These are phyloP conservation scores for Rhorus exstirpatorius DNA, from an alignment of 2,888 invertebrate genomes.

Conservation along the genomic window DNA sequence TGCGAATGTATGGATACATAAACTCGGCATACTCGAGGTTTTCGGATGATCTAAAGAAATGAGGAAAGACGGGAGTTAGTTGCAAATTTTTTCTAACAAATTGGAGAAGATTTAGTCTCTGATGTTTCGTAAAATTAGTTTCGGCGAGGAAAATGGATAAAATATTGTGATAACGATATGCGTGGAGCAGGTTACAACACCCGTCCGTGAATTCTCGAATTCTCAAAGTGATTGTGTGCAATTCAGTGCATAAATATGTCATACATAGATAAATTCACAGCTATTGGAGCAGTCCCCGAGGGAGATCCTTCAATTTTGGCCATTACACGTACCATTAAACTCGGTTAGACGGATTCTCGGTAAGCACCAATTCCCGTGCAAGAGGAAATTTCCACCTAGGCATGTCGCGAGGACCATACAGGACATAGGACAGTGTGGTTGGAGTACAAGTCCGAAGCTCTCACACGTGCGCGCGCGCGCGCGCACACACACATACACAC, in stretches of 20 bases:
- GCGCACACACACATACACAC: background rate
- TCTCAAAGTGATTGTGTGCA: too few relatives aligned
- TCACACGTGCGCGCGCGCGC: constrained; percentile 32
- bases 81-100: too few relatives aligned
- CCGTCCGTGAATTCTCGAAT: too few relatives aligned
- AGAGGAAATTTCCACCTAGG: constrained; percentile 71
- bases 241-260: background rate
- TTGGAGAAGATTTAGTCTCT: too few relatives aligned
- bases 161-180: too few relatives aligned
- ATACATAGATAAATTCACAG: background rate
- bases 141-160: too few relatives aligned
- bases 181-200: too few relatives aligned
- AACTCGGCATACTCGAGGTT: background rate
- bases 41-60: too few relatives aligned
- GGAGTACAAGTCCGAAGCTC: constrained; percentile 31
- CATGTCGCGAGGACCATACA: constrained; percentile 68
- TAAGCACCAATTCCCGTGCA: constrained; percentile 69
- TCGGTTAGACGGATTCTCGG: constrained; percentile 73
- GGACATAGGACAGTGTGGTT: constrained; percentile 17
- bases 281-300: constrained; percentile 14
- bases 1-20: constrained; percentile 5
- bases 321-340: constrained; percentile 76
- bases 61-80: too few relatives aligned
- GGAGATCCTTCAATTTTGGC: constrained; percentile 71
- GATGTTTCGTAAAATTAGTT: too few relatives aligned